Base-by-base conservation (phyloP, 1,140 invertebrate genomes). In the Heliothis virescens region DNA sequence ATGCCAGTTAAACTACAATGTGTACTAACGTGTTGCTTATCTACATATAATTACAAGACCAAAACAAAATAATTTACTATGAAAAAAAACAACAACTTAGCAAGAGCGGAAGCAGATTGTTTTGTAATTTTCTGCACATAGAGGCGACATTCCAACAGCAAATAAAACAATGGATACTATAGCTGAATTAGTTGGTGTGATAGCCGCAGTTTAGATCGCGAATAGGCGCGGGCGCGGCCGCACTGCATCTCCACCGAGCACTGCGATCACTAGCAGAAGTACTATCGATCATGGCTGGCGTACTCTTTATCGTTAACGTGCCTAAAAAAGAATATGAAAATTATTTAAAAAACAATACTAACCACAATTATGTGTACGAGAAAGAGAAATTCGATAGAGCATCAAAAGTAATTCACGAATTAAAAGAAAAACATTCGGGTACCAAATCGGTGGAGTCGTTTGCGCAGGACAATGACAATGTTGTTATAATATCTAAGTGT, bases 261-360 rank as follows among this genome's bases (percentile, higher is more conserved):
- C 34, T 41, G 34, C 74, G 48, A 29, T 9, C 15, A 4, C 12
- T 29, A 69, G 9, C 34, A 69, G 11, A 55, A 21, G 15, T 9
- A 15, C 15, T 4, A 11, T 60, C 29, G 82, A 86, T 18, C 16
- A 92, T 91, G 91, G 79, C 85, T 9, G 89, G 88, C 5, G 84
- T 89, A 13, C 63, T 91, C 5, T 91, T 92, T 63, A 85, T 92
- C 0, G 84, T 92, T 9, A 87, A 81, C 47, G 81, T 92, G 0
- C 91, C 91, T 4, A 85, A 82, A 34, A 83, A 79, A 69, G 76
- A 89, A 73, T 80, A 88, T 74, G 90, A 92, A 83, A 77, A 82
- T 41, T 69, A 86, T 21, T 62, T 92, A 48, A 84, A 82, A 65
- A 82, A 81, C 26, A 84, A 74, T 29, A 80, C 82, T 47, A 50